These are phyloP conservation scores for Tyto alba DNA, from an alignment of 2,113 vertebrate species.

Conservation along the genomic window DNA sequence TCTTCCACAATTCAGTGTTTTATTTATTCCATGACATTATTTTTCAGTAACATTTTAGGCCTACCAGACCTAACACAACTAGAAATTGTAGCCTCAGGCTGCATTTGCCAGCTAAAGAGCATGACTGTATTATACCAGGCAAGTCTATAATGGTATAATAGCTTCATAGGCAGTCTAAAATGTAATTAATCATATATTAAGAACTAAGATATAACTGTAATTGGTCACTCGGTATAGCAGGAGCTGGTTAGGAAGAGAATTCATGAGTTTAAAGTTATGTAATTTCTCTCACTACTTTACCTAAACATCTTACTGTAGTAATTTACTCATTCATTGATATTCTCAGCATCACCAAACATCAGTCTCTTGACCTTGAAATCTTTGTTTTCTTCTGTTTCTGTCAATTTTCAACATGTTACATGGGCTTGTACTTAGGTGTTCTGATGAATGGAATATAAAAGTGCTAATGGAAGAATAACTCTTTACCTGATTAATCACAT, in stretches of 20 bases:
- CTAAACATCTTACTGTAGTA: background rate
- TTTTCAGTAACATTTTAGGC: background rate
- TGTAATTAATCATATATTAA: constrained; percentile 23
- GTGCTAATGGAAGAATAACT: background rate
- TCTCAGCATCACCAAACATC: background rate
- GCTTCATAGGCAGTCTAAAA: background rate
- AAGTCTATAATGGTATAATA: background rate
- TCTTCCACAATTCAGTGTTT: background rate
- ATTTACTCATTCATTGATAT: background rate
- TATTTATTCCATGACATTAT: constrained; percentile 1
- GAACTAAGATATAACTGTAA: background rate
- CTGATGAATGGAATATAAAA: background rate
- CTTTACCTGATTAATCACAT: background rate
- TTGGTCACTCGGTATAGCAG: background rate
- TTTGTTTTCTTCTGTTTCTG: background rate
- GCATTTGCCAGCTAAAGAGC: background rate
- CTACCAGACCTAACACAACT: background rate
- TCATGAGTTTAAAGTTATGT: background rate
- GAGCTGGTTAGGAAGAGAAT: background rate
- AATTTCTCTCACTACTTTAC: background rate
- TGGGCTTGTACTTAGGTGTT: background rate
- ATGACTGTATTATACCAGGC: background rate
- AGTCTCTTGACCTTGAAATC: background rate
- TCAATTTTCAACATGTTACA: background rate
- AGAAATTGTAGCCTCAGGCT: background rate